Evolutionary conservation across 2,113 vertebrate species (phyloP), one percentile per base, ranked within the genome.

Genomic region (Platysteira castanea): DNA sequence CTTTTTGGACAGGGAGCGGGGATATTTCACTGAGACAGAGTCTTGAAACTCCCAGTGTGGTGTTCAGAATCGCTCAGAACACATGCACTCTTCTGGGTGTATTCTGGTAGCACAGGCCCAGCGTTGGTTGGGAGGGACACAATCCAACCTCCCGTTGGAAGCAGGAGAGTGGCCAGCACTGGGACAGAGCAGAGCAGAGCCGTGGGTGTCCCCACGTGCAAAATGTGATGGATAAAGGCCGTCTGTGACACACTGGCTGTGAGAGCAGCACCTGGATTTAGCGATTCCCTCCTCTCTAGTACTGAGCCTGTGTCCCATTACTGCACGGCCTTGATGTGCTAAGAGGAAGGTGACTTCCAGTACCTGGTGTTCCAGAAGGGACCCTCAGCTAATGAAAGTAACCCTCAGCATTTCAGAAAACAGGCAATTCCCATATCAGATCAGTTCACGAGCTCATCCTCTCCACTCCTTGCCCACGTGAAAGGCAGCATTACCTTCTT

Each of bases 31-130:
- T 33, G 54, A 46, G 74, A 74, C 8, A 13, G 31, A 19, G 39
- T 12, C 39, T 61, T 56, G 18, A 44, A 83, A 54, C 19, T 61
- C 49, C 35, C 33, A 15, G 8, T 59, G 57, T 18, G 7, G 49
- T 68, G 24, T 3, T 73, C 49, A 80, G 60, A 33, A 61, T 37
- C 77, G 8, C 27, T 37, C 59, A 44, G 65, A 67, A 81, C 39
- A 57, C 0, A 0, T 8, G 2, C 15, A 33, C 19, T 42, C 30
- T 42, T 49, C 41, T 24, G 64, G 54, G 14, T 3, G 3, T 18
- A 22, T 42, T 64, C n/a, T 73, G 59, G 93, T 12, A 73, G 75
- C 57, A 65, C 67, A 61, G 44, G 15, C 33, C 33, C 53, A 49
- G 70, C 0, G 0, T 10, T 76, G 49, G 27, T 4, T 86, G 75